Base-by-base conservation (phyloP, 2,113 vertebrate species). In the Prionailurus bengalensis region DNA sequence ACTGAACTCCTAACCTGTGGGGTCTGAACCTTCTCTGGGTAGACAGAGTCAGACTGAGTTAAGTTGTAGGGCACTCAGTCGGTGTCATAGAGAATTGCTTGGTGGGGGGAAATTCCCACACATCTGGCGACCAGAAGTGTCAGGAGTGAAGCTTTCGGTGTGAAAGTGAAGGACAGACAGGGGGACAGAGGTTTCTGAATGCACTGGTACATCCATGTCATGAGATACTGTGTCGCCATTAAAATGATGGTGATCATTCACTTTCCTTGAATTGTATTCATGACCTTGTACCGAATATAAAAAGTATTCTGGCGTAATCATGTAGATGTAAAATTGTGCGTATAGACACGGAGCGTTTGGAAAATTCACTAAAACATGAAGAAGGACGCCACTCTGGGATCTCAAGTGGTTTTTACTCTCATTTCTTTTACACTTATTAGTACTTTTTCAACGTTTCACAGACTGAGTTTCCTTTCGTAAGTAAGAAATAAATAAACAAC, bases 321-420 rank as follows among this genome's bases (percentile, higher is more conserved):
- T 33, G 39, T 0, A 70, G 11, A 79, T 7, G 4, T 8, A 88
- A 58, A n/a, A 51, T 3, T 29, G 9, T 42, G 6, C 1, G 13
- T 45, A 9, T 2, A 39, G 85, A n/a, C 12, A 76, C 4, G 74
- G 29, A 85, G 58, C 6, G 2, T 53, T 2, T 70, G 13, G 8
- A 68, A 68, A 94, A 82, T 68, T 85, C 84, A 82, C 36, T 48
- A 48, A 94, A n/a, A 66, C 42, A 76, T 70, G 94, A 78, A 80
- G 6, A 88, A 31, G 65, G 66, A 68, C 12, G 10, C 12, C 7
- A 6, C 19, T 51, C 78, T 68, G 23, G 11, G 14, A 84, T 84
- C 73, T 84, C 3, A 51, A 63, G 23, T 61, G 27, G 58, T 89
- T 78, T 91, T 42, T 29, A 78, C 13, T 80, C 27, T 73, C 36